Evolutionary conservation across 2,113 vertebrate species (phyloP).

Genomic region (Todiramphus saurophagus): DNA sequence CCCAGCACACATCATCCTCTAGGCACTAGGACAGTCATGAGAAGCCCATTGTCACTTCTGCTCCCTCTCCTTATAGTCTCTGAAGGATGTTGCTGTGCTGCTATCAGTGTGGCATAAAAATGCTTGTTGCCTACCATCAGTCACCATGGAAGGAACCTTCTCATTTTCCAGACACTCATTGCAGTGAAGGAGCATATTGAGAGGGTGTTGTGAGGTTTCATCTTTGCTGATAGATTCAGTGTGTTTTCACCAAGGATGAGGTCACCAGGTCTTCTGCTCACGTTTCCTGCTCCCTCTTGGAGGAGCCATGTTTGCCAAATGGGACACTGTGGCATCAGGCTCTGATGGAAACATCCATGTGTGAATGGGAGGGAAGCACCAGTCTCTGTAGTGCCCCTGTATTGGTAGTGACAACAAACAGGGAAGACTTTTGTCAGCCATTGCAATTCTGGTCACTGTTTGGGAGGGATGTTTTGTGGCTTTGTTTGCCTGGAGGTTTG

Average conservation of each 20-base stretch:
- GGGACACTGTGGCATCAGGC: accelerated
- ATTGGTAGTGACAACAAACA: not conserved
- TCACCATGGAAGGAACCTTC: not conserved
- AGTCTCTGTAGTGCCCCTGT: not conserved
- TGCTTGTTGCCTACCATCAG: not conserved
- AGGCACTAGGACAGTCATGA: not conserved
- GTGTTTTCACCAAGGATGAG: not conserved
- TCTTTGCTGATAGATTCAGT: not conserved
- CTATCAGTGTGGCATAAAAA: not conserved
- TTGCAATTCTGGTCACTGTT: not conserved
- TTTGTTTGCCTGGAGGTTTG: not conserved
- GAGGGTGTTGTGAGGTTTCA: not conserved
- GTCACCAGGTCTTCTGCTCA: not conserved
- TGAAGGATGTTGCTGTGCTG: not conserved
- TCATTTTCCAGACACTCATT: not conserved
- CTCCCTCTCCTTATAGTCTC: not conserved
- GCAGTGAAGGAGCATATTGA: not conserved
- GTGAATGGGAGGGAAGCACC: not conserved
- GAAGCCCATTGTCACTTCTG: not conserved
- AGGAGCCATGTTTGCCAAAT: not conserved
- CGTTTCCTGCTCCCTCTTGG: not conserved
- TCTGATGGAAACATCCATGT: not conserved
- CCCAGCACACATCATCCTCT: not conserved
- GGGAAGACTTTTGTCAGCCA: not conserved
- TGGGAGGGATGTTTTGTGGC: not conserved